These are phyloP conservation scores for Mustelus asterias DNA, from an alignment of 2,113 vertebrate species.

Conservation along the genomic window DNA sequence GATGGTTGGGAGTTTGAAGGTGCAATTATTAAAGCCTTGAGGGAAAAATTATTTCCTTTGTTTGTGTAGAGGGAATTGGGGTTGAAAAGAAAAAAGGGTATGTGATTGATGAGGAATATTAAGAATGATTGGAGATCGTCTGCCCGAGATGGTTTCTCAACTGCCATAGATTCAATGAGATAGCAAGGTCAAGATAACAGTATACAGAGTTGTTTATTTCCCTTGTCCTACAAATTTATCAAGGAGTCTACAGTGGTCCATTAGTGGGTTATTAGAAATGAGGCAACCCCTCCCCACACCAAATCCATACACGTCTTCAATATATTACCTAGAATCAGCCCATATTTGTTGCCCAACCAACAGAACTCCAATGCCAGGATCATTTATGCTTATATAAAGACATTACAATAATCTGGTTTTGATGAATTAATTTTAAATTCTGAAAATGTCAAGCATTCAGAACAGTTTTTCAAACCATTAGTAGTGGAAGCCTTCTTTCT, in stretches of 20 bases:
- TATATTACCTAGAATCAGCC: neutral
- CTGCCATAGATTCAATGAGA: neutral
- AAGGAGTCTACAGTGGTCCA: neutral
- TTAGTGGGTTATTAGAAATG: neutral
- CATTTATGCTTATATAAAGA: neutral
- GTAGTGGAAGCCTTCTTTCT: too few species aligned
- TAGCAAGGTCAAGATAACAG: neutral
- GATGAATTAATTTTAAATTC: neutral
- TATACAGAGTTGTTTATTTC: neutral
- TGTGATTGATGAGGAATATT: neutral
- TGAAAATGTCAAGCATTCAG: neutral
- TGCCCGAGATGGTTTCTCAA: too few species aligned
- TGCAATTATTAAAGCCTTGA: neutral
- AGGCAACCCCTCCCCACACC: neutral
- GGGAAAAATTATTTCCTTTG: neutral
- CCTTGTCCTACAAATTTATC: neutral
- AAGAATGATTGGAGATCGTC: neutral
- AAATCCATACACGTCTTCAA: neutral
- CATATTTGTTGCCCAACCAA: neutral
- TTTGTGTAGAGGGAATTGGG: neutral
- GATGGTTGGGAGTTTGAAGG: neutral
- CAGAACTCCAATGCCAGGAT: neutral
- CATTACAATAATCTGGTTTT: neutral
- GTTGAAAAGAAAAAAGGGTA: neutral
- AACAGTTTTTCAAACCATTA: neutral